phyloP scores from a whole-genome alignment of 2,113 vertebrate genomes.

The Megatriorchis doriae region DNA sequence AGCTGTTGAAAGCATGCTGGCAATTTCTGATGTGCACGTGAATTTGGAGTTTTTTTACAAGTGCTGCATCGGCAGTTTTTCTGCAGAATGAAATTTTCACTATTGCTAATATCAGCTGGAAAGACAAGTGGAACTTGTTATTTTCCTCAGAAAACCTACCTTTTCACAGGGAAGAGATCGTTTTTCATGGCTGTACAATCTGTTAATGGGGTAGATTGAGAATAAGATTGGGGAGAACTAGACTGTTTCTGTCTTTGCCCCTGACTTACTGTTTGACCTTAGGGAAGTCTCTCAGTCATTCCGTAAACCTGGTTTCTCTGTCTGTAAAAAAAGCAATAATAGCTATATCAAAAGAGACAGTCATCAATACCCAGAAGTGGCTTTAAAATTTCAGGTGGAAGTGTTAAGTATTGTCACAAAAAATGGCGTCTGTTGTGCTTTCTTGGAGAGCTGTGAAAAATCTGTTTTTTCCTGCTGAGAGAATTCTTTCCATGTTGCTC shows the following conservation, averaged over 20 bases:
- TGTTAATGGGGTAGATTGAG: not conserved
- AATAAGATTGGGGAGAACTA: not conserved
- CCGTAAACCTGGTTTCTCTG: not conserved
- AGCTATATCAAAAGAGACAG: not conserved
- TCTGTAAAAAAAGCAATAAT: not conserved
- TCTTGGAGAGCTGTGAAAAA: not conserved
- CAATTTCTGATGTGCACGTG: conserved; percentile 36
- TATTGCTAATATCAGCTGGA: conserved; percentile 43
- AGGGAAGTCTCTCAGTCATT: not conserved
- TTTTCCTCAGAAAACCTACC: conserved; percentile 3
- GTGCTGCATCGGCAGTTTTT: conserved; percentile 44
- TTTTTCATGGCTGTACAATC: not conserved
- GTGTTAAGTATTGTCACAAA: not conserved
- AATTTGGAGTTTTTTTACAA: conserved; percentile 29
- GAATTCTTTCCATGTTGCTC: conserved; percentile 18
- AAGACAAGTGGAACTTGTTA: conserved; percentile 36
- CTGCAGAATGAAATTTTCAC: conserved; percentile 42
- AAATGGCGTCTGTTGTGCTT: not conserved
- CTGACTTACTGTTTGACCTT: not conserved
- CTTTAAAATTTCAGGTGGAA: conserved; percentile 8
- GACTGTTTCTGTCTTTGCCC: not conserved
- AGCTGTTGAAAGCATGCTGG: not conserved
- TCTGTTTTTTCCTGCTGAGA: not conserved
- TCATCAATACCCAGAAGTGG: not conserved
- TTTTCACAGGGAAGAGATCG: not conserved